Evolutionary conservation across 1,140 invertebrate species (phyloP), one percentile per base, ranked within the genome.

Genomic region (Neodiprion pinetum): DNA sequence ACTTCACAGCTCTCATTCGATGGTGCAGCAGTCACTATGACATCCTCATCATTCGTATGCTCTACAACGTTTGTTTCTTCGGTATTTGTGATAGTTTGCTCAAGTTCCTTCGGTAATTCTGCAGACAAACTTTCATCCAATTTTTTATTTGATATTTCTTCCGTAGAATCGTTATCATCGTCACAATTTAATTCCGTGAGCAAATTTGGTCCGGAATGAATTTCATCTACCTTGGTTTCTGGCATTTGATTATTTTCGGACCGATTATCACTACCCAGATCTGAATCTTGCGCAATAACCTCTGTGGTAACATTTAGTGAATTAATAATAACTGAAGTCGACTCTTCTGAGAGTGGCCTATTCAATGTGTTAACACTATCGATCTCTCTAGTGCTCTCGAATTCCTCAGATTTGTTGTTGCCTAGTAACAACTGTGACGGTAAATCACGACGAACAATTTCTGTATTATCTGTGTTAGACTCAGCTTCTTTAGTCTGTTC

Each of bases 121-220:
- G 1, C 68, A 40, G 28, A 5, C 8, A 14, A 28, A 17, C 68
- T 70, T 70, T 40, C 4, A 9, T 12, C 11, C 68, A 40, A 40
- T 40, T 70, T 40, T 68, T 77, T 70, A 48, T 71, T 17, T 17
- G n/a, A 48, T 65, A 74, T 17, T 65, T 48, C 68, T 69, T 76
- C 21, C 3, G 74, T 53, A 10, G 47, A 65, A 28, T 61, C 40
- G 53, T 4, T 12, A 69, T 73, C 40, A 14, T 48, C 70, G 14
- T 74, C 23, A 50, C 1, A n/a, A 17, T 71, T 47, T 66, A 48
- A 9, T 28, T 75, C 74, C 28, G 61, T 14, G 17, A 14, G 69
- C 71, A 12, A 74, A 48, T 28, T 74, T 23, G 28, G 28, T 40
- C 28, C 28, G 28, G 28, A 5, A 40, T 40, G 28, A 40, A 40